Base-by-base conservation (phyloP, 2,797 vertebrate species). In the Chrosomus eos region DNA sequence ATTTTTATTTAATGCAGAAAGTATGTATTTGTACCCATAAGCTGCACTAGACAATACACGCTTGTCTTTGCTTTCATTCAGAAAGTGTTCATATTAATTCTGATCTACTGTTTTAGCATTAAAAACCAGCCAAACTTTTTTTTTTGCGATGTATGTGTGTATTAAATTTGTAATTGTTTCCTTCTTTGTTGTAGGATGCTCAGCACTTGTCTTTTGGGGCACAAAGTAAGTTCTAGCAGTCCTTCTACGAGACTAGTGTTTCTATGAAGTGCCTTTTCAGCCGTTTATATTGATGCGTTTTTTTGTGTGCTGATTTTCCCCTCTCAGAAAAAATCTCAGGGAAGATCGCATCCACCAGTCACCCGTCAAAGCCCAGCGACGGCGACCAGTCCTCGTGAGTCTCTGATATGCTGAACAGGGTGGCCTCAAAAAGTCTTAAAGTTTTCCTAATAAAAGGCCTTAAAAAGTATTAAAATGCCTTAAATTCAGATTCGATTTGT, bases 291-390 rank as follows among this genome's bases (percentile, higher is more conserved):
- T 68, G 31, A 62, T 40, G 48, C 3, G 1, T 13, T 31, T 36
- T 3, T 38, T 33, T 43, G 26, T 38, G 64, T 70, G 21, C 26
- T 72, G 28, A 62, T 55, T 45, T 33, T 23, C 10, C 33, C 14
- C 45, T 1, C 0, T 80, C 84, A 99, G 97, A 99, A 93, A 96
- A 97, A 92, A 93, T 95, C 93, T 95, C 97, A 86, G 95, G 97
- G 72, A 99, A 99, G 94, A 92, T 71, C 26, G 74, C 96, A 43
- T 95, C 95, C 67, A 96, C 96, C 91, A 96, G 96, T 72, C 97
- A 98, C 90, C 97, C 96, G 58, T 92, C 97, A 81, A 99, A 99
- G 96, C 93, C 96, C 89, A 92, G 91, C 0, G 95, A 95, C 71
- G 87, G 86, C 16, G 94, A 96, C 86, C 95, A 93, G 77, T 91